Conservation (phyloP, 2,113 vertebrate species). For the Dasyornis broadbenti region DNA sequence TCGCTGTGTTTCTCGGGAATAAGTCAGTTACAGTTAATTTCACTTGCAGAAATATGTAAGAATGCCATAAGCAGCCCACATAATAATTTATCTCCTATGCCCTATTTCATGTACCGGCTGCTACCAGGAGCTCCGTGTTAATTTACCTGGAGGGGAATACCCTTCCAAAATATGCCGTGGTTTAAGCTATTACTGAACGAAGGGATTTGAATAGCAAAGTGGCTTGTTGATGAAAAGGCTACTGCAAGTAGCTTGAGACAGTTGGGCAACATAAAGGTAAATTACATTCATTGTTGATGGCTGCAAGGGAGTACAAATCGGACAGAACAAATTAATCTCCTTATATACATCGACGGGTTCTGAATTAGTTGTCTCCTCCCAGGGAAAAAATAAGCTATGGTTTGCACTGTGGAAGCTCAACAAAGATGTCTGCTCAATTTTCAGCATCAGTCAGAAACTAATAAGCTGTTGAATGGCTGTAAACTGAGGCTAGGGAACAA, state of each 20-base stretch:
- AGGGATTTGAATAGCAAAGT: conserved; percentile 43
- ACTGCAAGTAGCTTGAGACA: conserved; percentile 36
- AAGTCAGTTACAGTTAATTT: not conserved
- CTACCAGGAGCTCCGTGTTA: not conserved
- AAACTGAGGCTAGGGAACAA: not conserved
- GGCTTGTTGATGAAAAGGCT: conserved; percentile 40
- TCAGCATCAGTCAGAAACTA: conserved; percentile 38
- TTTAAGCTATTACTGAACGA: not conserved
- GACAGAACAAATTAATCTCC: conserved; percentile 68
- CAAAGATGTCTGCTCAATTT: conserved; percentile 49
- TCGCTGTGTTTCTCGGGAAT: not conserved
- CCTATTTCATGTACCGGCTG: not conserved
- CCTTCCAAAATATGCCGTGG: not conserved
- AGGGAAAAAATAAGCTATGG: not conserved
- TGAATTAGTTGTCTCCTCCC: conserved; percentile 60
- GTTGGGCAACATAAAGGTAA: conserved; percentile 57
- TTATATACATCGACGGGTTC: conserved; percentile 49
- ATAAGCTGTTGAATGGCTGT: conserved; percentile 40
- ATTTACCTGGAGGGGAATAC: not conserved
- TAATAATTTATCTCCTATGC: not conserved
- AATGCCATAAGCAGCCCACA: not conserved
- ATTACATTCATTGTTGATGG: conserved; percentile 59
- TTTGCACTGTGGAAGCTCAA: conserved; percentile 31
- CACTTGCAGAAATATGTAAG: not conserved
- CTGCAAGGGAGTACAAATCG: conserved; percentile 51